Evolutionary conservation across 2,113 vertebrate species (phyloP), one percentile per base, ranked within the genome.

Genomic region (Pseudolaguvia tuberculata): DNA sequence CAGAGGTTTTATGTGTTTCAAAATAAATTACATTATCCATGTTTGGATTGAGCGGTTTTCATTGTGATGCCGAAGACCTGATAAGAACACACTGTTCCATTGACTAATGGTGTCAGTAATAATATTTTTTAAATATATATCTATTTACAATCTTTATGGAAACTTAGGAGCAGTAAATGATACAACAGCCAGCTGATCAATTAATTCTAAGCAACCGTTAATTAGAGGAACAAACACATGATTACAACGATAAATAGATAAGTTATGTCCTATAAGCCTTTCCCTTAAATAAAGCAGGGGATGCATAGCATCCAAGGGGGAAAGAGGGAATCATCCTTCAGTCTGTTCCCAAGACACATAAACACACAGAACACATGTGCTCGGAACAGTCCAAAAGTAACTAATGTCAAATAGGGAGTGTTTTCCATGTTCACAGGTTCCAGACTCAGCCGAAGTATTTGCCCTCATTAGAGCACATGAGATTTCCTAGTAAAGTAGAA

Each of bases 181-280:
- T 59, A 82, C 6, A 72, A 79, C 70, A 73, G 57, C 53, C 82
- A 62, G 47, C 53, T 76, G 66, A 78, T 81, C 80, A 83, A 80
- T 81, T 81, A 77, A n/a, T n/a, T n/a, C n/a, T 67, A 83, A 73
- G 83, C 51, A 82, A 80, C 51, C 58, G n/a, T 67, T 71, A 78
- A 69, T 77, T 67, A 53, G 71, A 52, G 79, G 35, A 81, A 75
- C 63, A 80, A 51, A 72, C 80, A 83, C 80, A 50, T 25, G 69
- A 81, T 61, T 78, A 78, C 55, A 51, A 73, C 62, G 86, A 87
- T 88, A 87, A 87, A 89, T 88, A 83, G 72, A 87, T 87, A 86
- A 87, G 77, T 86, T 84, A 86, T 81, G 75, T 72, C 55, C 71
- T 84, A 83, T 83, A 84, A 84, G 84, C 83, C 62, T 80, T 58